Base-by-base conservation (phyloP, 2,888 invertebrate genomes). In the Limnephilus marmoratus region DNA sequence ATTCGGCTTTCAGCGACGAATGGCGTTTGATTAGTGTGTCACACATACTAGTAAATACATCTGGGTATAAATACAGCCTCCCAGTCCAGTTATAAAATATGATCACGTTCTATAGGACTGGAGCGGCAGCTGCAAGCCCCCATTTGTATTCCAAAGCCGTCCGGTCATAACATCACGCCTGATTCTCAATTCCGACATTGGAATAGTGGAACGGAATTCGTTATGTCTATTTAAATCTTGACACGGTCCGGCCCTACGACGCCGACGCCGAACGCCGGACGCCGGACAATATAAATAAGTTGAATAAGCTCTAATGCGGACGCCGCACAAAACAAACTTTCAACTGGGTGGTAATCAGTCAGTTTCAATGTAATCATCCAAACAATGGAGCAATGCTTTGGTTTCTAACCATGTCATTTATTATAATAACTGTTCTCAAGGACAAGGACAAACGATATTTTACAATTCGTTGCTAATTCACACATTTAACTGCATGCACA, bases 221-320 rank as follows among this genome's bases (percentile, higher is more conserved):
- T 92, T 92, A 93, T 93, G 93, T 92, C 92, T 91, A 92, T 93
- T 93, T 92, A 92, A 92, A 93, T 93, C 91, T 90, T 88, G 88
- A 93, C 91, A 91, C 90, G 85, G 86, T 68, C 24, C 24, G 68
- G 68, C n/a, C 68, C 3, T 13, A 45, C 12, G 45, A 45, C 12
- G 45, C 34, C 12, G 81, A 88, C 81, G 37, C 68, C 80, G 31
- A 18, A 80, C 45, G 45, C 12, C 45, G 49, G 49, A 11, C 49
- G 49, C 49, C 49, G 15, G 15, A 49, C 49, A 49, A 49, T 49
- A 49, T 49, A 49, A 49, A 49, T 49, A 49, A 49, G 49, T 3
- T 49, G 49, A 49, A 49, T 49, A 49, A 13, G 49, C 49, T 49
- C 49, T 49, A 68, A 86, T 83, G 18, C 83, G 37, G 83, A 5